These are phyloP conservation scores for Geopemphigus sp. DNA, from an alignment of 1,140 invertebrate genomes.

Conservation along the genomic window DNA sequence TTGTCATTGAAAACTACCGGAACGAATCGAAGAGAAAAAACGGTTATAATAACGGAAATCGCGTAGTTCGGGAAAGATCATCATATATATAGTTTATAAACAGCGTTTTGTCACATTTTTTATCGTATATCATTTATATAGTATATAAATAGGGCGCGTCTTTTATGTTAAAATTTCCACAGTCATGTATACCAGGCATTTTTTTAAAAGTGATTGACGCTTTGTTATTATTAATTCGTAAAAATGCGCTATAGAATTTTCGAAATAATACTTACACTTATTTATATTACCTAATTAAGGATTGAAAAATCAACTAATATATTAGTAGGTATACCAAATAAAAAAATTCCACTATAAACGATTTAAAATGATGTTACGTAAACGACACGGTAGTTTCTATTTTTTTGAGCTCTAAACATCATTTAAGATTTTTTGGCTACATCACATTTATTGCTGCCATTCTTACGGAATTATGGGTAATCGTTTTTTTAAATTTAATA, in stretches of 20 bases:
- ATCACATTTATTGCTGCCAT: neutral
- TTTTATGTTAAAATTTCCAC: neutral
- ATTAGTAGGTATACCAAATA: neutral
- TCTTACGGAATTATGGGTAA: neutral
- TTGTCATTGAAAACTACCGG: constrained; percentile 34
- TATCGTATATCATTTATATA: too few relatives aligned
- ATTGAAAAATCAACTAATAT: neutral
- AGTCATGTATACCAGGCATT: neutral
- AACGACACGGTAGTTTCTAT: neutral
- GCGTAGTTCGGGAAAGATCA: constrained; percentile 11
- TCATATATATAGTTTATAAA: constrained; percentile 24
- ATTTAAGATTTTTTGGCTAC: neutral
- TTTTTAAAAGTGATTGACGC: neutral
- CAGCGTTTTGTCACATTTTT: constrained; percentile 13
- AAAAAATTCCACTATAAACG: neutral
- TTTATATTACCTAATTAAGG: too few relatives aligned
- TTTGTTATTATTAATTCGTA: neutral
- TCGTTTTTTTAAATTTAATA: neutral
- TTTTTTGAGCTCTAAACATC: neutral
- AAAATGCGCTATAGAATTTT: neutral
- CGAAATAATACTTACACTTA: too few relatives aligned
- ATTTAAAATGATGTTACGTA: neutral
- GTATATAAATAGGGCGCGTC: neutral
- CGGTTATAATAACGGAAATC: constrained; percentile 35
- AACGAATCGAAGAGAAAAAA: constrained; percentile 21